A percentile compares a stretch with the other conserved stretches of the same genome.
Evolutionary conservation across 92 coral and sea anemone species (phyloP).

Genomic region (Epizoanthus rinbou): DNA sequence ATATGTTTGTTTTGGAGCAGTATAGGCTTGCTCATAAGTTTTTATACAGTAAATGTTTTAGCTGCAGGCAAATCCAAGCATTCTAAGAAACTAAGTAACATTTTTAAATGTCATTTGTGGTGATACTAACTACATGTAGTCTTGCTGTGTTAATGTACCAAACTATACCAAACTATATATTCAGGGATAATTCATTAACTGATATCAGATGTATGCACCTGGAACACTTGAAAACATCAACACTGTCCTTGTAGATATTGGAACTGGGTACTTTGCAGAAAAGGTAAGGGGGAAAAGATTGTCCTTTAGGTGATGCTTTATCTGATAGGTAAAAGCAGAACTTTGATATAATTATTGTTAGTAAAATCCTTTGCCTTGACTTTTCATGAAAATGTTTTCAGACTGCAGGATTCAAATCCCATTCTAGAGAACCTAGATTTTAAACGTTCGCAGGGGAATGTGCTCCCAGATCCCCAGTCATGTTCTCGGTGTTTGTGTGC

Average conservation of each 20-base stretch:
- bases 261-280: conserved; percentile 96
- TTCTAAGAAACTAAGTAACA: no score
- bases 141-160: neutral
- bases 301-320: neutral
- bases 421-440: no score
- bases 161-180: neutral
- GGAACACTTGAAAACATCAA: conserved; percentile 89
- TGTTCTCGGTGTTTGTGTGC: no score
- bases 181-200: conserved; percentile 43
- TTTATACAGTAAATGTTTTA: no score
- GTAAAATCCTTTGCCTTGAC: neutral
- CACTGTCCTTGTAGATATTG: conserved; percentile 91
- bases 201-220: conserved; percentile 88
- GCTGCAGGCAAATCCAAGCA: no score
- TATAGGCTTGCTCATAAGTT: no score
- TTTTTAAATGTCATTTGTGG: no score
- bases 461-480: no score
- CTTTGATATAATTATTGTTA: neutral
- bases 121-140: neutral
- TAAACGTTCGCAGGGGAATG: no score
- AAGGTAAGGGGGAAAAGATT: conserved; percentile 61
- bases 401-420: no score
- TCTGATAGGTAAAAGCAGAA: neutral
- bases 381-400: no score
- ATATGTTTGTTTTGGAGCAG: no score